Base-by-base conservation (phyloP, 1,140 invertebrate genomes). In the Brachionus plicatilis region DNA sequence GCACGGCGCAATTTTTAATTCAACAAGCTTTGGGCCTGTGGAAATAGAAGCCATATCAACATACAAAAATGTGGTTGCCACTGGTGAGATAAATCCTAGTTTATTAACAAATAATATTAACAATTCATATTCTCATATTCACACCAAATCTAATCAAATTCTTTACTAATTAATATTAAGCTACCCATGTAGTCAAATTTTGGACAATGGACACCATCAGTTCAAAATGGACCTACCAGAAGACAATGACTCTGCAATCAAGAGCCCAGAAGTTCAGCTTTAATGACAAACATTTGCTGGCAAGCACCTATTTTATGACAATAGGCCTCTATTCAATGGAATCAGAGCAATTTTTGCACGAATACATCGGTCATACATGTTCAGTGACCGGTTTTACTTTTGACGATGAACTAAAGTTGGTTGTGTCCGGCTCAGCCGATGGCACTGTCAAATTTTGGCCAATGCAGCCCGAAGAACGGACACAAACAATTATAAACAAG, bases 291-390 rank as follows among this genome's bases (percentile, higher is more conserved):
- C 66, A 45, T 41, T 68, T 82, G 20, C n/a, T 82, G 17, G 53
- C 43, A 24, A 82, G 79, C 27, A 82, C 79, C 9, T 82, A 65
- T 45, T 82, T 82, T 47, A 45, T 82, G 37, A 82, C 79, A 9
- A 12, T 82, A 20, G 79, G 60, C 17, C 37, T 82, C 11, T 82
- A 82, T 27, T 82, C 50, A n/a, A 24, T 82, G 20, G 20, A 60
- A 27, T 24, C 53, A 11, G 14, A 82, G 17, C 17, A 47, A 11
- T 82, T 82, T 60, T 3, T 82, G 7, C 33, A 43, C 33, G 50
- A 82, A 65, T 82, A 82, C 43, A 82, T 65, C 9, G 79, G 79
- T n/a, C 79, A 82, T 68, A 82, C 50, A 37, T 82, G 79, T 65
- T 47, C 50, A 11, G 33, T 82, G 20, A 82, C 37, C 7, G n/a